A percentile compares a stretch with the other conserved stretches of the same genome.
Conservation (phyloP, 2,113 vertebrate genomes). For the Toxotes jaculatrix region DNA sequence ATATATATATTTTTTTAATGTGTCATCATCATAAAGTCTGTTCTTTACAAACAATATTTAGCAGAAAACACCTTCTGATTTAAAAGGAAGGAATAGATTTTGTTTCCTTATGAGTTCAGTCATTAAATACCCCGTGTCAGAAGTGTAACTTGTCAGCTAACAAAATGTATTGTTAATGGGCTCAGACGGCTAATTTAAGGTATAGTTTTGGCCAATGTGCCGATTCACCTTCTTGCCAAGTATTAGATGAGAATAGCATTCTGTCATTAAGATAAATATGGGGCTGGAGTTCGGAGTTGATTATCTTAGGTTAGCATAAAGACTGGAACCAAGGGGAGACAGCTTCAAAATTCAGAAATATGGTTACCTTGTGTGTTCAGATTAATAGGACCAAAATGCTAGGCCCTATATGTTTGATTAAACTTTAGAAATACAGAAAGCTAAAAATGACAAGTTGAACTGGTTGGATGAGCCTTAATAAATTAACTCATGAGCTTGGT, state of each 20-base stretch:
- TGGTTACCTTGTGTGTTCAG: neutral
- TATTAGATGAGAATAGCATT: too few species aligned
- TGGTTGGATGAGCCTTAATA: too few species aligned
- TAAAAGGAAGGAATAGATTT: neutral
- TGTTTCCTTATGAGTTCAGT: neutral
- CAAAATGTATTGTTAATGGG: neutral
- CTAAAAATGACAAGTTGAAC: too few species aligned
- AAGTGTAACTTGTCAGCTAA: neutral
- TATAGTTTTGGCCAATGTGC: neutral
- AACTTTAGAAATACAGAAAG: neutral
- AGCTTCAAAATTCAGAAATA: neutral
- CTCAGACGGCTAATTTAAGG: neutral
- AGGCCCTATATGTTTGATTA: neutral
- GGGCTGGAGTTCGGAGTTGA: neutral
- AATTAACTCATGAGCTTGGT: neutral
- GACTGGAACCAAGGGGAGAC: neutral
- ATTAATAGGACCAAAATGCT: too few species aligned
- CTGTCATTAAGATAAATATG: neutral
- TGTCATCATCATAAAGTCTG: neutral
- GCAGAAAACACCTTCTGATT: neutral
- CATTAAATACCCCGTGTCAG: neutral
- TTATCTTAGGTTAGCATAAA: slow-evolving; percentile 3
- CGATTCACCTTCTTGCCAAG: neutral
- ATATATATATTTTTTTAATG: neutral
- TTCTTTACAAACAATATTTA: neutral